phyloP scores from a whole-genome alignment of 2,113 vertebrate species.

The Pavo muticus region DNA sequence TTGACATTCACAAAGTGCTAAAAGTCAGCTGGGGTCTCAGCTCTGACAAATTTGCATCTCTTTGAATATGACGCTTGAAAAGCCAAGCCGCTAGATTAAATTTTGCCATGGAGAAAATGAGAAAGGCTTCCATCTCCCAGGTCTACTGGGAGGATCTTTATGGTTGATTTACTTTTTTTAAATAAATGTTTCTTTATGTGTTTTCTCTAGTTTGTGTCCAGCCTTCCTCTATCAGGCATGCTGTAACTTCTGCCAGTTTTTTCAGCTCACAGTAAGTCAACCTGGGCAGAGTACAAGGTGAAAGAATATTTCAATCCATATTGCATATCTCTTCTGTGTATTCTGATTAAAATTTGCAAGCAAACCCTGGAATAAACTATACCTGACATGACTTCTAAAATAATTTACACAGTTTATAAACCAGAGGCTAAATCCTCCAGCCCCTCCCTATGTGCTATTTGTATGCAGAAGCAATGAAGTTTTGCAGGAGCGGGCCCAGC shows the following conservation, averaged over 20 bases:
- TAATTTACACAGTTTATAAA: slow-evolving; percentile 79
- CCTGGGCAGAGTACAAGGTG: slow-evolving; percentile 74
- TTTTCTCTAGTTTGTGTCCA: slow-evolving; percentile 80
- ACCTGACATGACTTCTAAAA: slow-evolving; percentile 81
- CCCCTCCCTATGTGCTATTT: not conserved
- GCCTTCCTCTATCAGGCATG: slow-evolving; percentile 71
- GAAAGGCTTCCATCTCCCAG: slow-evolving; percentile 83
- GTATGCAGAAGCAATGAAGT: not conserved
- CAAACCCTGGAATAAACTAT: slow-evolving; percentile 82
- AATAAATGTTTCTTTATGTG: slow-evolving; percentile 88
- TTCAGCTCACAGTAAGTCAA: slow-evolving; percentile 77
- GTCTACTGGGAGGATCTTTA: slow-evolving; percentile 88
- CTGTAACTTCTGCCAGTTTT: slow-evolving; percentile 75
- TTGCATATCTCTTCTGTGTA: slow-evolving; percentile 80
- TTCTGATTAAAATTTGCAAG: slow-evolving; percentile 86
- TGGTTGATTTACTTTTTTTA: slow-evolving; percentile 86
- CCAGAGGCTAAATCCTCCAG: slow-evolving; percentile 48
- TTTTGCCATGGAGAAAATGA: slow-evolving; percentile 91
- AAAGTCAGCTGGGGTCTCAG: slow-evolving; percentile 89
- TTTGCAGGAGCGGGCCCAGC: not conserved
- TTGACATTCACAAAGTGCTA: slow-evolving; percentile 91
- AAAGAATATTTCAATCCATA: slow-evolving; percentile 81
- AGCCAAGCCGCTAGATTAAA: slow-evolving; percentile 87
- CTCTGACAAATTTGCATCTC: slow-evolving; percentile 88
- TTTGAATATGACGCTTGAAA: slow-evolving; percentile 90